Conservation (phyloP, 2,888 invertebrate species). For the Eugnorisma glareosa region DNA sequence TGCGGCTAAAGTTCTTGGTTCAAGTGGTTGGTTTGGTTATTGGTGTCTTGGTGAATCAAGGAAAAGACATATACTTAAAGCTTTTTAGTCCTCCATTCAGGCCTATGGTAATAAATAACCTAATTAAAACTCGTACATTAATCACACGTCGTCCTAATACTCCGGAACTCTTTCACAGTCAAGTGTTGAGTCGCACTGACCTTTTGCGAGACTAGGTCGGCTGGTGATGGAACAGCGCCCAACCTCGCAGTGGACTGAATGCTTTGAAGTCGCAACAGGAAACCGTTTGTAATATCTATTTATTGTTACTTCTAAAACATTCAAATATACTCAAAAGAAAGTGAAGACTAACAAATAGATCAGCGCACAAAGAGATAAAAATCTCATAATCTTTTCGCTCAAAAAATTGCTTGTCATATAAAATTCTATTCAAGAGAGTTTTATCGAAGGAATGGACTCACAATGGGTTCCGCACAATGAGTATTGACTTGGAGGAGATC, state of each 20-base stretch:
- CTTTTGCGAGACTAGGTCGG: slow-evolving; percentile 71
- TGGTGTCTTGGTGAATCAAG: background rate
- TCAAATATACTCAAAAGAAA: slow-evolving; percentile 40
- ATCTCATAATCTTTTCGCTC: slow-evolving; percentile 10
- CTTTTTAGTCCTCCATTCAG: background rate
- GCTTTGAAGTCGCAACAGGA: slow-evolving; percentile 73
- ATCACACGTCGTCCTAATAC: slow-evolving; percentile 9
- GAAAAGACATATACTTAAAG: background rate
- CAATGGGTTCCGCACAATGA: slow-evolving; percentile 47
- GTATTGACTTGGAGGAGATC: slow-evolving; percentile 51
- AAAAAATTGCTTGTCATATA: slow-evolving; percentile 38
- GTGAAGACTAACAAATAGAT: slow-evolving; percentile 20
- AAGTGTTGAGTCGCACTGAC: slow-evolving; percentile 59
- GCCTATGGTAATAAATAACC: slow-evolving; percentile 12
- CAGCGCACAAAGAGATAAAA: background rate
- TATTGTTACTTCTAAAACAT: slow-evolving; percentile 60
- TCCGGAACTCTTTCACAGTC: slow-evolving; percentile 39
- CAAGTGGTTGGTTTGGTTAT: background rate
- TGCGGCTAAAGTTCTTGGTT: background rate
- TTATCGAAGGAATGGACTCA: slow-evolving; percentile 40
- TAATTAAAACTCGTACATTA: slow-evolving; percentile 16
- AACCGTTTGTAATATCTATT: slow-evolving; percentile 67
- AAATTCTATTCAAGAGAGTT: slow-evolving; percentile 27
- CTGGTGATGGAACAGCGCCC: slow-evolving; percentile 70
- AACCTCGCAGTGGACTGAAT: slow-evolving; percentile 49